Conservation (phyloP, 1,140 invertebrate genomes). For the Drosophila truncata region DNA sequence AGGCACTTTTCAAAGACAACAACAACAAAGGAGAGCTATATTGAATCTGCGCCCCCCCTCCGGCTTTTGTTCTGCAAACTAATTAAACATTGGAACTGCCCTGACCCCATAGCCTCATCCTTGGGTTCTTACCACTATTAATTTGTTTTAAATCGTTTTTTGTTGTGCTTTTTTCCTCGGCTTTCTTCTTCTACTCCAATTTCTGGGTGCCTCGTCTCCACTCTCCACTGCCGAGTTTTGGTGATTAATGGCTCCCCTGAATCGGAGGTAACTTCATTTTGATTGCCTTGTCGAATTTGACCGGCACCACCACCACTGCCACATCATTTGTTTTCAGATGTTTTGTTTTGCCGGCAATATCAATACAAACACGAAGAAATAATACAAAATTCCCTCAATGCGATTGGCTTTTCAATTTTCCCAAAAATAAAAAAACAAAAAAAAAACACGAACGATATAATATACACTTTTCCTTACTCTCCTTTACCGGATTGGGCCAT, state of each 20-base stretch:
- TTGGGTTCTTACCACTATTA: constrained; percentile 60
- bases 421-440: not conserved
- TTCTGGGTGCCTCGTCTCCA: constrained; percentile 19
- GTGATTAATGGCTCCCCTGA: constrained; percentile 69
- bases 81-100: constrained; percentile 70
- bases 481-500: constrained; percentile 35
- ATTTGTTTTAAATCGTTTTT: constrained; percentile 77
- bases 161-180: constrained; percentile 19
- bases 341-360: constrained; percentile 55
- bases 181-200: constrained; percentile 51
- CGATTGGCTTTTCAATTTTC: constrained; percentile 77
- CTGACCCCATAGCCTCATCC: constrained; percentile 3
- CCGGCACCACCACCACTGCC: constrained; percentile 49
- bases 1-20: constrained; percentile 47
- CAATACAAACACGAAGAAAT: constrained; percentile 40
- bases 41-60: not conserved
- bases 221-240: constrained; percentile 2
- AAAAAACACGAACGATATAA: constrained; percentile 11
- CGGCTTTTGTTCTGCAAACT: constrained; percentile 73
- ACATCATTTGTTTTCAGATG: constrained; percentile 63
- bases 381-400: constrained; percentile 52
- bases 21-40: constrained; percentile 37
- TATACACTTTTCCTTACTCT: constrained; percentile 25
- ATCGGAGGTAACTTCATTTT: constrained; percentile 77
- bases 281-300: constrained; percentile 71